A percentile compares a stretch with the other conserved stretches of the same genome.
Conservation (phyloP, 2,888 invertebrate genomes). For the Kryphioiulus occultus region DNA sequence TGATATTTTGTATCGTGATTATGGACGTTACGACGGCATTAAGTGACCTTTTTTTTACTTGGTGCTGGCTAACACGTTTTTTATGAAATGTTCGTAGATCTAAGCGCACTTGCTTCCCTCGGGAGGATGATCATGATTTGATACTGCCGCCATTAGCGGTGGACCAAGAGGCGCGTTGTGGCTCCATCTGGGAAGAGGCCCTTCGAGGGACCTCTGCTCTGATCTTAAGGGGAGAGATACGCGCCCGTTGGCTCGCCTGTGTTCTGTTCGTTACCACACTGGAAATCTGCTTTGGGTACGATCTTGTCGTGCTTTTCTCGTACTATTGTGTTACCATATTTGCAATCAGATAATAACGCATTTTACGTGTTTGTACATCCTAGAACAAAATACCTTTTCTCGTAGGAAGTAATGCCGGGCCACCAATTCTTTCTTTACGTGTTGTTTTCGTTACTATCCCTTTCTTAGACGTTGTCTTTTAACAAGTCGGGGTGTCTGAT, state of each 20-base stretch:
- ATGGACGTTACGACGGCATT: too few species aligned
- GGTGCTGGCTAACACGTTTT: not conserved
- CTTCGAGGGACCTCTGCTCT: not conserved
- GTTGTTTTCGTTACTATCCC: too few species aligned
- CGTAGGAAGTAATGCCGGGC: too few species aligned
- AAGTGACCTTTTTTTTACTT: too few species aligned
- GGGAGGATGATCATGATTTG: not conserved
- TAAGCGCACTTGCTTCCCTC: not conserved
- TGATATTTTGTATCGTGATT: too few species aligned
- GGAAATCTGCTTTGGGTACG: slow-evolving; percentile 31
- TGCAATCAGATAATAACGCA: too few species aligned
- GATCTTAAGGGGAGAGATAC: not conserved
- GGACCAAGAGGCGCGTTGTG: slow-evolving; percentile 10
- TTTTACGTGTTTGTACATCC: too few species aligned
- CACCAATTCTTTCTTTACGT: too few species aligned
- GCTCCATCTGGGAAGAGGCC: not conserved
- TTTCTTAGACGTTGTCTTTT: not conserved
- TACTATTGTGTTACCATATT: not conserved
- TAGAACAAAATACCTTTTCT: too few species aligned
- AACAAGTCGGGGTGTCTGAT: not conserved
- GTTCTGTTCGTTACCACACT: not conserved
- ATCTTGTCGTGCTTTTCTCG: not conserved
- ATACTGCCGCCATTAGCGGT: not conserved
- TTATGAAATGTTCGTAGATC: slow-evolving; percentile 35
- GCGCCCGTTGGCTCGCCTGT: not conserved